Evolutionary conservation across 2,888 invertebrate genomes (phyloP), one percentile per base, ranked within the genome.

Genomic region (Apocheima hispidaria): DNA sequence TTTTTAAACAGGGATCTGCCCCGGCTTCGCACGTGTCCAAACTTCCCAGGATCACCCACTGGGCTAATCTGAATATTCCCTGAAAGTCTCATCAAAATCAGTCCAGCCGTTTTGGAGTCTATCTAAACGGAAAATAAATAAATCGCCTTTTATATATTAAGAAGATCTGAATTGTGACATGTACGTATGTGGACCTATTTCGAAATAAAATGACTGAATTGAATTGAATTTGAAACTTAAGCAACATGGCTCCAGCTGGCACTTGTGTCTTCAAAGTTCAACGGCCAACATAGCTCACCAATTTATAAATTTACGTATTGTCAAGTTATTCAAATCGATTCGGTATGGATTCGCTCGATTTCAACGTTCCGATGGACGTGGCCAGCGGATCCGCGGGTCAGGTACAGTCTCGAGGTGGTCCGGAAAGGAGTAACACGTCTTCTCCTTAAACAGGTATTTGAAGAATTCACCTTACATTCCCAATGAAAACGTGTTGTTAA

Each of bases 361-460:
- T 65, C 65, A 56, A 50, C 43, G 41, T 55, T 59, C 55, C 65
- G 61, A 51, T 40, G 57, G 40, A 30, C 56, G 55, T 26, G 44
- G 46, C 38, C 61, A 43, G 53, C 36, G 51, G n/a, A 26, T 28
- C 43, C 54, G 50, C 3, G 18, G 21, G 3, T 12, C 18, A 43
- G 35, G 28, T 36, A 64, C 71, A 80, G 78, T 79, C 73, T 73
- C 72, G 73, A 62, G 67, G 70, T 63, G 67, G 64, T 57, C 63
- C 56, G 67, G 68, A 63, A 58, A 65, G 71, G 57, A 63, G 68
- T 48, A 66, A 60, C 75, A 80, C 80, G 78, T 65, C 68, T 55
- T 44, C 28, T 60, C 61, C 48, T 46, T 38, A 55, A 59, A 21
- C 65, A 75, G 74, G 75, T 75, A 74, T 68, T 69, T 63, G 18